These are phyloP conservation scores for Scolopax bukidnonensis DNA, from an alignment of 2,797 vertebrate genomes.

Conservation along the genomic window DNA sequence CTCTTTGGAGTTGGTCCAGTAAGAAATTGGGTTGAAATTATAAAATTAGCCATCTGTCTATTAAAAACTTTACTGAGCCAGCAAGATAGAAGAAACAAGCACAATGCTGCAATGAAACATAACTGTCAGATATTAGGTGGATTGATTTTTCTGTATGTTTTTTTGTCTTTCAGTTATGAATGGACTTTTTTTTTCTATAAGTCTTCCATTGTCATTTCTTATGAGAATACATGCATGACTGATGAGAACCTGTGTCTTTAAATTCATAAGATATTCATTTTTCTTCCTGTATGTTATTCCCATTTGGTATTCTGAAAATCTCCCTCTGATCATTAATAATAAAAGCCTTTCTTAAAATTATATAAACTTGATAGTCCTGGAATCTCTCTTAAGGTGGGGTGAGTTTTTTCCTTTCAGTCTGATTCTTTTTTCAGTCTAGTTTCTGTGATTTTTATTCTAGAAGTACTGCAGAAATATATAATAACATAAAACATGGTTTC, in stretches of 20 bases:
- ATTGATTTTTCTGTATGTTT: neutral
- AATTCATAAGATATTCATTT: neutral
- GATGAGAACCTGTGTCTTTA: neutral
- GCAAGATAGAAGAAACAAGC: constrained; percentile 63
- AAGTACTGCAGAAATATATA: neutral
- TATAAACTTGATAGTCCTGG: neutral
- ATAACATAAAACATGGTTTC: constrained; percentile 26
- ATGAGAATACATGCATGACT: neutral
- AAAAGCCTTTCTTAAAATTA: neutral
- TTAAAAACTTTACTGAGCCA: constrained; percentile 73
- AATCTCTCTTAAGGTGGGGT: neutral
- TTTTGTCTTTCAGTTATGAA: neutral
- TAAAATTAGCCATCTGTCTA: constrained; percentile 82
- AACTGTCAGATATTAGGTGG: constrained; percentile 32
- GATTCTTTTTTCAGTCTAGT: neutral
- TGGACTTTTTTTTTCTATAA: neutral
- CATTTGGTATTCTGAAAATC: neutral
- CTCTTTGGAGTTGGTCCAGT: constrained; percentile 74
- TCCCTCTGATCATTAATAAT: neutral
- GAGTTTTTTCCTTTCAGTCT: neutral
- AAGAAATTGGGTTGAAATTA: constrained; percentile 80
- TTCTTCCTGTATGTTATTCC: neutral
- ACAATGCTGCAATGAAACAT: constrained; percentile 61
- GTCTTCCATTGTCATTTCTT: neutral
- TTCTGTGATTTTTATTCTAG: neutral